These are phyloP conservation scores for Spheniscus humboldti DNA, from an alignment of 2,797 vertebrate species.

Conservation along the genomic window DNA sequence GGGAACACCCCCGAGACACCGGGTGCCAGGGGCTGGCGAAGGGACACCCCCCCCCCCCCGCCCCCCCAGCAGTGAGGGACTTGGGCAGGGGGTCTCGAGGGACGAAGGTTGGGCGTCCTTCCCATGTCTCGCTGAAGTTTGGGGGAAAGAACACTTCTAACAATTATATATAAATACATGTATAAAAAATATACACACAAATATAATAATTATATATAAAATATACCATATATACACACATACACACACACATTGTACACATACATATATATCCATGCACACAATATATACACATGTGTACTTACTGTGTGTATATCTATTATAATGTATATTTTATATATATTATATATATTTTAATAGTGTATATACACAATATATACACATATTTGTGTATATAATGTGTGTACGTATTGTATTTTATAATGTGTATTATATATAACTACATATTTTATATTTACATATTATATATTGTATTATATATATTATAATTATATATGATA, in stretches of 20 bases:
- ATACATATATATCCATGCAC: not conserved
- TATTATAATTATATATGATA: not conserved
- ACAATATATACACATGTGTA: not conserved
- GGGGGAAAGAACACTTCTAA: not conserved
- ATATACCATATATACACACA: not conserved
- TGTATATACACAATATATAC: not conserved
- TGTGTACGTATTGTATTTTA: not conserved
- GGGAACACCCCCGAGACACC: not conserved
- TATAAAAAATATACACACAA: too few relatives aligned
- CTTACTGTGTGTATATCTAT: too few relatives aligned
- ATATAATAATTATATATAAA: not conserved
- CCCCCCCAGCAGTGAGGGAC: not conserved
- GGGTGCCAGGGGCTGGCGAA: not conserved
- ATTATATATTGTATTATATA: not conserved
- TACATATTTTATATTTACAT: not conserved
- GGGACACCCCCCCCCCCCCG: not conserved
- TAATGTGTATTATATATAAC: not conserved
- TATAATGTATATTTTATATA: not conserved
- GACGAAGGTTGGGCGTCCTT: too few relatives aligned
- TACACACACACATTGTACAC: too few relatives aligned
- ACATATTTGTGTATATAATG: not conserved
- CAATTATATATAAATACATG: too few relatives aligned
- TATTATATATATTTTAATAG: not conserved
- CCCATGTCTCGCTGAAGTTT: rapidly evolving
- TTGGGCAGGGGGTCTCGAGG: too few relatives aligned